A percentile compares a stretch with the other conserved stretches of the same genome.
Conservation (phyloP, 2,888 invertebrate species). For the Cynaeus angustus region DNA sequence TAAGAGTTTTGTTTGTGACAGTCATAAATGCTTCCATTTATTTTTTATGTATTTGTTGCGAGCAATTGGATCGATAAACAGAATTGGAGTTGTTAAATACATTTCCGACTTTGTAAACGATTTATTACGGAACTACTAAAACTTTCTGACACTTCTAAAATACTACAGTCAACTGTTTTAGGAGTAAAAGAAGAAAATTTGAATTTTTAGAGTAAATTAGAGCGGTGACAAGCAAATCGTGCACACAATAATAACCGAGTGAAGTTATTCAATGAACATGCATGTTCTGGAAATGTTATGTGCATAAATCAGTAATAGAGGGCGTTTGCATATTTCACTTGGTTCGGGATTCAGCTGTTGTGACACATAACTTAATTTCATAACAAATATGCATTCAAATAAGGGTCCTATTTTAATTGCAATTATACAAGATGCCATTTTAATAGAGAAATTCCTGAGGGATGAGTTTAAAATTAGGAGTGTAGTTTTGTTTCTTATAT, state of each 20-base stretch:
- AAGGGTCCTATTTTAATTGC: slow-evolving; percentile 16
- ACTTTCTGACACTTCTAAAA: not conserved
- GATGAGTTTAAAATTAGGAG: slow-evolving; percentile 29
- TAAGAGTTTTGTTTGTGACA: slow-evolving; percentile 8
- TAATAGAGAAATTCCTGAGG: slow-evolving; percentile 16
- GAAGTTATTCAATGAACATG: not conserved
- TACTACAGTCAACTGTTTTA: not conserved
- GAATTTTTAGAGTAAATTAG: not conserved
- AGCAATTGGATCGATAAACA: slow-evolving; percentile 2
- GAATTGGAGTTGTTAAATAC: not conserved
- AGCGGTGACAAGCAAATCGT: not conserved
- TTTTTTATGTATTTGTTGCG: slow-evolving; percentile 9
- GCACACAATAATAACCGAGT: not conserved
- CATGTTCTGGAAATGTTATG: slow-evolving; percentile 16
- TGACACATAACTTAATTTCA: slow-evolving; percentile 34
- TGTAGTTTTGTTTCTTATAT: slow-evolving; percentile 29
- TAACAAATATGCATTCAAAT: slow-evolving; percentile 22
- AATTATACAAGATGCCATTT: slow-evolving; percentile 17
- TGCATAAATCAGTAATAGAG: slow-evolving; percentile 25
- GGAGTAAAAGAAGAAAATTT: not conserved
- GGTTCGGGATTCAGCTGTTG: slow-evolving; percentile 4
- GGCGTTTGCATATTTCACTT: slow-evolving; percentile 32
- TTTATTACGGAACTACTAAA: not conserved
- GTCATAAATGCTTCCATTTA: slow-evolving; percentile 5
- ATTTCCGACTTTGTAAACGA: too few species aligned